phyloP scores from a whole-genome alignment of 1,140 invertebrate species.

The Asbolus verrucosus region DNA sequence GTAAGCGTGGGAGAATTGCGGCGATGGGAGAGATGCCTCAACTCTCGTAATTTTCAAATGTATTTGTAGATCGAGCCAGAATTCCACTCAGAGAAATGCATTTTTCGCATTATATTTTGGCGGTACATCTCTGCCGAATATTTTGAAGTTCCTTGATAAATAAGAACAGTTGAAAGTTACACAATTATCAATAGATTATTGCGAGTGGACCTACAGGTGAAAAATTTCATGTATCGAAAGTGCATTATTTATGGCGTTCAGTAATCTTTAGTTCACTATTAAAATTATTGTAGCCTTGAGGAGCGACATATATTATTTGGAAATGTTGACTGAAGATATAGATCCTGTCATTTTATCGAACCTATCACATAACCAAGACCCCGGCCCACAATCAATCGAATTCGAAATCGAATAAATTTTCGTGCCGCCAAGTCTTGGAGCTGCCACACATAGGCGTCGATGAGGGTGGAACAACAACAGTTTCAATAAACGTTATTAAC shows the following conservation, averaged over 20 bases:
- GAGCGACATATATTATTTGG: background rate
- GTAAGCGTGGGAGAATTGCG: too few species aligned
- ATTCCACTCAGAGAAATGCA: too few species aligned
- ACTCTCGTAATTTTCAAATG: too few species aligned
- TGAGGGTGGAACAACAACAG: conserved; percentile 1
- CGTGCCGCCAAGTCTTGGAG: background rate
- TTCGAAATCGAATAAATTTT: background rate
- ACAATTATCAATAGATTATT: too few species aligned
- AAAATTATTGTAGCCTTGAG: background rate
- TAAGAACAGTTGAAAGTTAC: too few species aligned
- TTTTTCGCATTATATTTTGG: too few species aligned
- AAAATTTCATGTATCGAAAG: background rate
- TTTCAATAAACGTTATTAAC: background rate
- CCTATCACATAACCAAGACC: background rate
- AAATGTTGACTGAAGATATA: conserved; percentile 2
- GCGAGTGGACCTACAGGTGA: too few species aligned
- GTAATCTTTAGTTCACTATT: background rate
- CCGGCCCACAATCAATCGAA: conserved; percentile 6
- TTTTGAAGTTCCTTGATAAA: too few species aligned
- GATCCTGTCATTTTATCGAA: background rate
- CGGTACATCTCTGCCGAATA: too few species aligned
- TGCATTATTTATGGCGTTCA: background rate
- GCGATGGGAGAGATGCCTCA: too few species aligned
- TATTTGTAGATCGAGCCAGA: too few species aligned
- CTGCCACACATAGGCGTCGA: background rate